phyloP scores from a whole-genome alignment of 2,888 invertebrate species.

The Zaprionus obscuricornis region DNA sequence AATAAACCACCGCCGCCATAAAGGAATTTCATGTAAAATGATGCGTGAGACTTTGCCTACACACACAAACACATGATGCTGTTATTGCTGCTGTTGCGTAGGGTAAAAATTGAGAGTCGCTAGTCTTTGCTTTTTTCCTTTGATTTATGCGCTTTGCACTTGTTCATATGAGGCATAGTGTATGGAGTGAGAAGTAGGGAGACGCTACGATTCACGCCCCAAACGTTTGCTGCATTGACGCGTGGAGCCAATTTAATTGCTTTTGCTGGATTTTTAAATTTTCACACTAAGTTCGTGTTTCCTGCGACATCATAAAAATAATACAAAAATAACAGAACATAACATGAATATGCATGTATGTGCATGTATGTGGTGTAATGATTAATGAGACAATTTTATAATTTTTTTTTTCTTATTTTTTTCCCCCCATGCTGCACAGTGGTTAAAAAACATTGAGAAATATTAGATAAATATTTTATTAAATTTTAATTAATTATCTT shows the following conservation, averaged over 20 bases:
- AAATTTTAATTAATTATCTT: slow-evolving; percentile 13
- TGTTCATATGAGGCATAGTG: slow-evolving; percentile 34
- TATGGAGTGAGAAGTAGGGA: no score
- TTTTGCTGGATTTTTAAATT: slow-evolving; percentile 50
- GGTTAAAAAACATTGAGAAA: slow-evolving; percentile 20
- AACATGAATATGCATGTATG: slow-evolving; percentile 15
- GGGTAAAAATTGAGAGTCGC: not conserved
- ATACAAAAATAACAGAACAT: slow-evolving; percentile 33
- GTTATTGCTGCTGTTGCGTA: slow-evolving; percentile 35
- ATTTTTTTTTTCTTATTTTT: no score
- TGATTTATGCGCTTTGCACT: slow-evolving; percentile 71
- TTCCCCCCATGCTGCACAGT: slow-evolving; percentile 61
- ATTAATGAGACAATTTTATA: slow-evolving; percentile 80
- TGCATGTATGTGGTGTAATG: slow-evolving; percentile 62
- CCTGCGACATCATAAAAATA: slow-evolving; percentile 55
- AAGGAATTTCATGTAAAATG: slow-evolving; percentile 1
- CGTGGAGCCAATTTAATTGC: slow-evolving; percentile 67
- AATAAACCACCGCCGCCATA: slow-evolving; percentile 37
- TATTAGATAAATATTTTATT: slow-evolving; percentile 12
- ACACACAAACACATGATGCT: no score
- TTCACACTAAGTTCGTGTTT: slow-evolving; percentile 73
- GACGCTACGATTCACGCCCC: no score
- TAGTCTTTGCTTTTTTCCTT: slow-evolving; percentile 29
- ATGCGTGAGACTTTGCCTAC: slow-evolving; percentile 48
- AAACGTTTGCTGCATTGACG: slow-evolving; percentile 26